phyloP scores from a whole-genome alignment of 2,888 invertebrate species.

The Helobdella robusta region DNA sequence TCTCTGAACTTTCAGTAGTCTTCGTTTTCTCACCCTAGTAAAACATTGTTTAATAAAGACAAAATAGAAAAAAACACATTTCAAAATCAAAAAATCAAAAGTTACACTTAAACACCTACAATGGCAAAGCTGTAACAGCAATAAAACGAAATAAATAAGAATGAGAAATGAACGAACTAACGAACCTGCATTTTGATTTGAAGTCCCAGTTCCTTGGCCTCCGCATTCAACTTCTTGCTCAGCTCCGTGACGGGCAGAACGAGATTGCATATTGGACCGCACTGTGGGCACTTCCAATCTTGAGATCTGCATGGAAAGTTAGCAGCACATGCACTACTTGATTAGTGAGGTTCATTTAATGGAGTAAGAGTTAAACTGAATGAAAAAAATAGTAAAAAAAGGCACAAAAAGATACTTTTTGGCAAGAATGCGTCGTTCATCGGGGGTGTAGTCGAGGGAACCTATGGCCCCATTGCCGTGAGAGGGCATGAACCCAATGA shows the following conservation, averaged over 20 bases:
- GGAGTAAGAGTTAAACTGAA: not conserved
- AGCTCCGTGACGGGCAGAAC: conserved; percentile 48
- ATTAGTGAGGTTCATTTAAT: not conserved
- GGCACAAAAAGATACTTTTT: conserved; percentile 55
- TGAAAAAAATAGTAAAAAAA: not conserved
- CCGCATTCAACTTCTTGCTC: conserved; percentile 43
- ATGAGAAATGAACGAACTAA: too few species aligned
- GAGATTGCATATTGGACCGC: conserved; percentile 57
- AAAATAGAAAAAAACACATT: too few species aligned
- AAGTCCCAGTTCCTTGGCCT: conserved; percentile 49
- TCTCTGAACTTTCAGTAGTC: too few species aligned
- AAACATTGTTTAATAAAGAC: too few species aligned
- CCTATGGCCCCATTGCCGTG: conserved; percentile 81
- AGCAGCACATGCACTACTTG: not conserved
- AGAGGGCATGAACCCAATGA: conserved; percentile 86
- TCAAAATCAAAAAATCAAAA: too few species aligned
- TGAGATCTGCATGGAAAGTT: conserved; percentile 52
- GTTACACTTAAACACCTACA: too few species aligned
- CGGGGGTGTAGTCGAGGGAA: conserved; percentile 74
- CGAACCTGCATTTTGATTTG: conserved; percentile 48
- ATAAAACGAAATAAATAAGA: too few species aligned
- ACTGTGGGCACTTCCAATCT: conserved; percentile 59
- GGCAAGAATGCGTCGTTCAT: conserved; percentile 70
- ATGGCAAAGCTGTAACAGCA: too few species aligned
- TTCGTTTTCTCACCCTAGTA: too few species aligned